A percentile compares a stretch with the other conserved stretches of the same genome.
These are phyloP conservation scores for Mormyrus proboscirostris DNA, from an alignment of 2,797 vertebrate genomes.

Conservation along the genomic window DNA sequence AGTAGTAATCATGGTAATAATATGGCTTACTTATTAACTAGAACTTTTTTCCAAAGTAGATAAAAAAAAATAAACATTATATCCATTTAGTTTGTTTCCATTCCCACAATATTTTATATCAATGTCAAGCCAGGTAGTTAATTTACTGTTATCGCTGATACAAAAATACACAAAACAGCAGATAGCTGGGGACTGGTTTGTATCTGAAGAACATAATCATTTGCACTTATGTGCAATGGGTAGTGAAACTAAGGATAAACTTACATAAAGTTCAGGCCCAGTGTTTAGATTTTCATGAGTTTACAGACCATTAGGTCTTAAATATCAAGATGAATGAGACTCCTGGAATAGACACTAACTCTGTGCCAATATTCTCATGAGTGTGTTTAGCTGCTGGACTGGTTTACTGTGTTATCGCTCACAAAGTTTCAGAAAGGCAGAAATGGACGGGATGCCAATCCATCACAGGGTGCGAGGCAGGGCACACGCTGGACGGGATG, in stretches of 20 bases:
- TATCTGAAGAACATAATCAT: not conserved
- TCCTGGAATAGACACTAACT: not conserved
- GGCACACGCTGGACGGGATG: not conserved
- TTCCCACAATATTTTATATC: not conserved
- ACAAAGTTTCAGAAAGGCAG: not conserved
- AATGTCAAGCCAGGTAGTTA: not conserved
- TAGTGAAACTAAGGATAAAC: not conserved
- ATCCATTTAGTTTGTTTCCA: not conserved
- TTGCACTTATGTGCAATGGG: not conserved
- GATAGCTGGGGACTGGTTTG: not conserved
- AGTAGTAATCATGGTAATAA: not conserved
- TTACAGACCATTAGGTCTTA: not conserved
- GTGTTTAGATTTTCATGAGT: not conserved
- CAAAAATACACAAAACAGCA: not conserved
- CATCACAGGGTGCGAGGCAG: not conserved
- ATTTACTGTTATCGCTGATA: not conserved
- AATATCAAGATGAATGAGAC: not conserved
- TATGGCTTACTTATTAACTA: not conserved
- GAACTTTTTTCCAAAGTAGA: not conserved
- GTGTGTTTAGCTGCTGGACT: not conserved
- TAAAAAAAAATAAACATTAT: not conserved
- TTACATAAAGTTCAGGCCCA: not conserved
- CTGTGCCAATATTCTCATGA: not conserved
- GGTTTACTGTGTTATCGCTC: not conserved
- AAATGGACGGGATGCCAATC: not conserved